Percentiles rank a stretch among this genome's conserved stretches.
These are phyloP conservation scores for Lasioglossum zephyrum DNA, from an alignment of 2,888 invertebrate genomes.

Conservation along the genomic window DNA sequence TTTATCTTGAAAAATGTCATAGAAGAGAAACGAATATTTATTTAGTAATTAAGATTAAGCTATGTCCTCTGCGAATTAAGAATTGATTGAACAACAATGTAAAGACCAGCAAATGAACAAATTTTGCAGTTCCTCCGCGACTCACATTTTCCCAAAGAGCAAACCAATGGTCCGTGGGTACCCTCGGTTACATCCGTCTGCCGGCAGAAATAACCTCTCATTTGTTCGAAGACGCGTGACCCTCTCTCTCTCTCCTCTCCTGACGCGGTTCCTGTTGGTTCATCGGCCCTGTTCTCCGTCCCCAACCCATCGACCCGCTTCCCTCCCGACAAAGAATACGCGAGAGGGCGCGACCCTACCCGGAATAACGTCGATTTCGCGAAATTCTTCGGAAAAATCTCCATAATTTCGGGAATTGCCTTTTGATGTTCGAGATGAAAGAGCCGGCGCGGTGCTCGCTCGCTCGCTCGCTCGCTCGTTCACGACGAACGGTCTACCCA, in stretches of 20 bases:
- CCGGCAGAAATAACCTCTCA: slow-evolving; percentile 69
- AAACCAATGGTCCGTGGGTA: background rate
- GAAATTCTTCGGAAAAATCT: slow-evolving; percentile 80
- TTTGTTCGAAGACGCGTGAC: slow-evolving; percentile 69
- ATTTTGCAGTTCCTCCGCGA: background rate
- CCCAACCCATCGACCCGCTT: slow-evolving; percentile 36
- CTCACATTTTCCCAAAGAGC: background rate
- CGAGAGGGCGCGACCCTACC: slow-evolving; percentile 26
- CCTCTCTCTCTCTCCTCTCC: slow-evolving; percentile 19
- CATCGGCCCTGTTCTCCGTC: slow-evolving; percentile 34
- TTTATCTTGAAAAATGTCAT: no score
- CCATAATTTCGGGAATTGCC: slow-evolving; percentile 83
- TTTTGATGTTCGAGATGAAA: slow-evolving; percentile 83
- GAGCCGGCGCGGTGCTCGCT: slow-evolving; percentile 59
- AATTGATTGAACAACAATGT: no score
- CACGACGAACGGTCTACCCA: slow-evolving; percentile 50
- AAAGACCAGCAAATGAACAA: background rate
- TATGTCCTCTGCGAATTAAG: background rate
- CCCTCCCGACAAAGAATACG: slow-evolving; percentile 66
- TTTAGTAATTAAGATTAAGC: no score
- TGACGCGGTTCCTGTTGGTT: background rate
- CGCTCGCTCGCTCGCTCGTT: background rate
- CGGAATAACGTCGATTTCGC: slow-evolving; percentile 73
- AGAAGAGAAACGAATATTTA: no score
- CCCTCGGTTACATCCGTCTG: slow-evolving; percentile 25